A percentile compares a stretch with the other conserved stretches of the same genome.
Conservation (phyloP, 1,140 invertebrate genomes). For the Zaprionus kolodkinae region DNA sequence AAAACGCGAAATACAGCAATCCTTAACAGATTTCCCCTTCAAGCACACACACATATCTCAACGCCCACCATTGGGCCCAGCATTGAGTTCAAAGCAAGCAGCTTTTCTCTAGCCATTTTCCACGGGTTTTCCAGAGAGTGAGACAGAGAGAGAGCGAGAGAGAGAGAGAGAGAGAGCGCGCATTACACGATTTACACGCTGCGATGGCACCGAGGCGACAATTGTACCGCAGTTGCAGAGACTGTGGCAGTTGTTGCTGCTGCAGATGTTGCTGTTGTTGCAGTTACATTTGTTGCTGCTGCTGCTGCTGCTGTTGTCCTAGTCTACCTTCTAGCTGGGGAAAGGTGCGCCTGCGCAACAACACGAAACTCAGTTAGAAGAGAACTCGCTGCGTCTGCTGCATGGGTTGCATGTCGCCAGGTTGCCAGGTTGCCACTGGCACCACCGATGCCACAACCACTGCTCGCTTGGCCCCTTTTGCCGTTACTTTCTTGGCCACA, state of each 20-base stretch:
- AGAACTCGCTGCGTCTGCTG: conserved; percentile 6
- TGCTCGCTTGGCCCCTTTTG: conserved; percentile 52
- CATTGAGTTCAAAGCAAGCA: conserved; percentile 55
- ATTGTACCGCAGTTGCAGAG: conserved; percentile 46
- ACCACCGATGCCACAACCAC: too few species aligned
- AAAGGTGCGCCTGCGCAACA: conserved; percentile 79
- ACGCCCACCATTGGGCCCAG: conserved; percentile 66
- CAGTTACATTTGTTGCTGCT: neutral
- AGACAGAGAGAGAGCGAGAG: too few species aligned
- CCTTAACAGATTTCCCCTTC: conserved; percentile 19
- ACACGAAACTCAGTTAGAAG: conserved; percentile 61
- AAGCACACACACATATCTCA: conserved; percentile 22
- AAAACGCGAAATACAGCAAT: conserved; percentile 7
- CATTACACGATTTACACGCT: conserved; percentile 70
- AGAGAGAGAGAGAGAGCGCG: conserved; percentile 1
- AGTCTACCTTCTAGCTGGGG: conserved; percentile 45
- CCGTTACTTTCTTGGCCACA: conserved; percentile 78
- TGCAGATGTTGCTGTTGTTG: neutral
- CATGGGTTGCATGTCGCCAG: conserved; percentile 27
- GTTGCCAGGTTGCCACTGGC: conserved; percentile 1
- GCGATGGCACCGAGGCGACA: conserved; percentile 71
- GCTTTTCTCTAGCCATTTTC: conserved; percentile 42
- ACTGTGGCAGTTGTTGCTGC: neutral
- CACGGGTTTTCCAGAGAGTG: conserved; percentile 7
- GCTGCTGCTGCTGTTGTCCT: conserved; percentile 8